Evolutionary conservation across 2,888 invertebrate species (phyloP), one percentile per base, ranked within the genome.

Genomic region (Deladenus siricidicola): DNA sequence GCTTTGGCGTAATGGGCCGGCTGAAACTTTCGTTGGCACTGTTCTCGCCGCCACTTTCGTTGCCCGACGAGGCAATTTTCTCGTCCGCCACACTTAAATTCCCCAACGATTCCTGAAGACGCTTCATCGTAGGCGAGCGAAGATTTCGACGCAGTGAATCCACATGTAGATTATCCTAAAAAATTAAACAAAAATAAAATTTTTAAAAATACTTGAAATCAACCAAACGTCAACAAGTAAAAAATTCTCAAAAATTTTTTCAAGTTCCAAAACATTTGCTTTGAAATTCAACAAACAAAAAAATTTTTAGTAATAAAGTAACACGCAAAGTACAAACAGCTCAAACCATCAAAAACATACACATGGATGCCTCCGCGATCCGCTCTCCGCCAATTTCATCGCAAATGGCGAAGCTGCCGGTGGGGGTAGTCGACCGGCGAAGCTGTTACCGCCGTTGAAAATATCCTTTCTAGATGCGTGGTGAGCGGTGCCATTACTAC

Each of bases 101-200:
- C 23, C 51, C 50, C 28, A 61, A 26, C 19, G 62, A 61, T 23
- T 60, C 58, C 43, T 61, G 62, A 29, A 61, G 51, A 8, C 51
- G 62, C 19, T 39, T 51, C 62, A 61, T 60, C 6, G 59, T 61
- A 30, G 62, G 62, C 23, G 62, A 61, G 23, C 58, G 59, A 10
- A 60, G 42, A 43, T 54, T 60, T n/a, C 52, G 58, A 21, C 58
- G 52, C 30, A 53, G n/a, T 19, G 24, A n/a, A 23, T 53, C 39
- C 1, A 30, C 4, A 8, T 26, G 28, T 26, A 50, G 23, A 28
- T 50, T 14, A 19, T 50, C 50, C 50, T 50, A 10, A 50, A 50
- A 24, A 1, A 6, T 8, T 19, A 8, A n/a, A n/a, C n/a, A n/a
- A n/a, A n/a, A n/a, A n/a, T n/a, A n/a, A n/a, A n/a, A n/a, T n/a